Evolutionary conservation across 2,797 vertebrate genomes (phyloP), one percentile per base, ranked within the genome.

Genomic region (Aplochiton taeniatus): DNA sequence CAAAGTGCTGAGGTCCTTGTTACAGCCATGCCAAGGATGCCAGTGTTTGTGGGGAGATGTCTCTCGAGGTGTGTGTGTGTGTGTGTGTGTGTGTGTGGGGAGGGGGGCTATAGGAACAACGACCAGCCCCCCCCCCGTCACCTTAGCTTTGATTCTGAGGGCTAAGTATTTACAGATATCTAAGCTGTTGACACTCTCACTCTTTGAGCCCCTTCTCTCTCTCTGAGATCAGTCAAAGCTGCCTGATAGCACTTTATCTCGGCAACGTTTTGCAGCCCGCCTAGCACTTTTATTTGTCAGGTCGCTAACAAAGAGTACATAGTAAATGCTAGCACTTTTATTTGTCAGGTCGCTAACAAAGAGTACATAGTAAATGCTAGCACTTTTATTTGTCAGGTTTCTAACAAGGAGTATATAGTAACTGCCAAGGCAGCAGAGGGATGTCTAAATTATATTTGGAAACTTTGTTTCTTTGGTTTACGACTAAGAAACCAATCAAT

Each of bases 221-320:
- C 81, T 77, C 64, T 31, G 75, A 83, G 86, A 88, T 90, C 88
- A 90, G 81, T 70, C 69, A 75, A 11, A 79, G 75, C 85, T 87
- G 84, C 83, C 82, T 82, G 89, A 90, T 89, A 88, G 81, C 85
- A 88, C 84, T 88, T 90, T 89, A 91, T 90, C 87, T 86, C 79
- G 61, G 74, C 73, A 68, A 83, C 79, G 83, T 88, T 89, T 87
- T 87, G 84, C 86, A 82, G 85, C 83, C 83, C 79, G 81, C 80
- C 85, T 89, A 88, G 84, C 84, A 87, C 83, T 79, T 81, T 89
- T 85, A 85, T 89, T 91, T 88, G 86, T 89, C 88, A 89, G 31
- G 88, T 82, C 78, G 72, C 82, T 83, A 80, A 84, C 80, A 86
- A 80, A 81, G 85, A 83, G 68, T 77, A 8, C 13, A 43, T 10